Conservation (phyloP, 1,140 invertebrate species). For the Mycetomoellerius zeteki region DNA sequence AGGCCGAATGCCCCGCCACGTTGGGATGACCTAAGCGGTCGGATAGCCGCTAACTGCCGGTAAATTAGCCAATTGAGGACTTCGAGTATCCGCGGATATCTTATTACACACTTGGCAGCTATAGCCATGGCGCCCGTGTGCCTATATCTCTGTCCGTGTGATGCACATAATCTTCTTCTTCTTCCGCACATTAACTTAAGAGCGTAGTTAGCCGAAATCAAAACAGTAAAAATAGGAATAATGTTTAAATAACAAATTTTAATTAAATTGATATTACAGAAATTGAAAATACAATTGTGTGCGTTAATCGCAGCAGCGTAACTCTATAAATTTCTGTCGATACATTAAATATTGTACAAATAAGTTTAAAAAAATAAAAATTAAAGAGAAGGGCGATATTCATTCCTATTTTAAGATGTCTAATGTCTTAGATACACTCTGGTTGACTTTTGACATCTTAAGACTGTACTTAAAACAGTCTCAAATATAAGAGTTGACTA, state of each 20-base stretch:
- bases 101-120: slow-evolving; percentile 86
- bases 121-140: slow-evolving; percentile 83
- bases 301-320: background rate
- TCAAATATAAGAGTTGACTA: no score
- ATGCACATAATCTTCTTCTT: slow-evolving; percentile 79
- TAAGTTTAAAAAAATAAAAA: background rate
- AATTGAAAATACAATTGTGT: background rate
- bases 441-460: no score
- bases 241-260: background rate
- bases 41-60: slow-evolving; percentile 86
- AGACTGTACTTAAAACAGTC: no score
- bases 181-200: slow-evolving; percentile 68
- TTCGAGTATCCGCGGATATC: slow-evolving; percentile 88
- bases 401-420: no score
- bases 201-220: slow-evolving; percentile 24
- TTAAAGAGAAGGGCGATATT: background rate
- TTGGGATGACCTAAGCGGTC: slow-evolving; percentile 86
- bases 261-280: background rate
- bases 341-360: background rate
- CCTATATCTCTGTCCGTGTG: slow-evolving; percentile 73
- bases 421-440: no score
- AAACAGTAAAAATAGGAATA: background rate
- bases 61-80: slow-evolving; percentile 88
- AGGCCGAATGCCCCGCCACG: slow-evolving; percentile 85
- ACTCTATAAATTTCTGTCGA: background rate